A percentile compares a stretch with the other conserved stretches of the same genome.
Conservation (phyloP, 1,140 invertebrate species). For the Plodia interpunctella region DNA sequence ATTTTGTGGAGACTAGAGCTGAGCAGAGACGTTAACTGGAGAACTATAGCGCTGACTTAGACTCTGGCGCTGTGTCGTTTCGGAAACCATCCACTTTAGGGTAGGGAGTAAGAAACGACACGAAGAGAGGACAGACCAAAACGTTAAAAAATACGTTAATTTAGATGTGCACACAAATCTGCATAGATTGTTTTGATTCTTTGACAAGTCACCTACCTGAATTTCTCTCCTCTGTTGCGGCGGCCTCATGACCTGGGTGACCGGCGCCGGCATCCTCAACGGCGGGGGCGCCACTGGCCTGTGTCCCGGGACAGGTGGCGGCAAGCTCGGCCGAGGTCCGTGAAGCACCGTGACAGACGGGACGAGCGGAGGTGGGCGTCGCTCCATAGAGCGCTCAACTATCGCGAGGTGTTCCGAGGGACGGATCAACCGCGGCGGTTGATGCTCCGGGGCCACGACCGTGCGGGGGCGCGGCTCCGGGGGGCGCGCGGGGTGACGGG, state of each 20-base stretch:
- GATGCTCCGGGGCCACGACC: constrained; percentile 15
- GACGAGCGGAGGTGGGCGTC: constrained; percentile 43
- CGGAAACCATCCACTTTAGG: no score
- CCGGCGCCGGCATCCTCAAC: constrained; percentile 49
- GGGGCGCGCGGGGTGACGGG: constrained; percentile 35
- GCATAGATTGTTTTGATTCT: no score
- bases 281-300: constrained; percentile 44
- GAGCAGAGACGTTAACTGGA: no score
- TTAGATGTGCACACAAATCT: no score
- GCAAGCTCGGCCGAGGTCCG: constrained; percentile 30
- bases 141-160: no score
- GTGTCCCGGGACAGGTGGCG: constrained; percentile 28
- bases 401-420: constrained; percentile 64
- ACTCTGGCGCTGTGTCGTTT: no score
- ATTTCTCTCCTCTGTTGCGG: constrained; percentile 57
- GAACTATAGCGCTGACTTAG: no score
- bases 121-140: no score
- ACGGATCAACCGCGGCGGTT: constrained; percentile 56
- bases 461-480: constrained; percentile 49
- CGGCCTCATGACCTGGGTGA: constrained; percentile 42
- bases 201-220: constrained; percentile 41
- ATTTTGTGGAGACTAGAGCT: no score
- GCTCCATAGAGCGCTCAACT: constrained; percentile 48
- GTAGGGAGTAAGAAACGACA: no score
- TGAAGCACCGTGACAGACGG: constrained; percentile 49